Evolutionary conservation across 2,113 vertebrate species (phyloP).

Genomic region (Aepyceros melampus): DNA sequence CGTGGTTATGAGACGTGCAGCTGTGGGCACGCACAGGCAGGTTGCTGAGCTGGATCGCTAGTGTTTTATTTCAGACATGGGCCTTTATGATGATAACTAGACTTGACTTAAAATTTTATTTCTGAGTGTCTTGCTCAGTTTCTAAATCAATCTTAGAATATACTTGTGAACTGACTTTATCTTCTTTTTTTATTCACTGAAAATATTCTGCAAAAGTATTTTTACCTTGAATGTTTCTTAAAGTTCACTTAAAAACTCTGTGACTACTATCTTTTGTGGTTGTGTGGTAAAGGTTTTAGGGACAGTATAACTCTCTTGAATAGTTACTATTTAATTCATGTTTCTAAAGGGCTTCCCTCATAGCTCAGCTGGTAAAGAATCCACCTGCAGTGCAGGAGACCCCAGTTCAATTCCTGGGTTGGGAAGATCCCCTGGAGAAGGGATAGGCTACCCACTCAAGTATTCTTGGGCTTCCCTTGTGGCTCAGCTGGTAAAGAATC

Average conservation of each 20-base stretch:
- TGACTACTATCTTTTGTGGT: neutral
- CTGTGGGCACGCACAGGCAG: neutral
- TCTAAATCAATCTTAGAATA: neutral
- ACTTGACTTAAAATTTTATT: neutral
- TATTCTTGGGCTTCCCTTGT: neutral
- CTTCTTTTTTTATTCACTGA: neutral
- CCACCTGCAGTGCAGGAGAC: neutral
- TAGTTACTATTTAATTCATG: neutral
- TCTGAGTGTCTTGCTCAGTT: neutral
- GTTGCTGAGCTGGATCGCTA: neutral
- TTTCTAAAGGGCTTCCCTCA: neutral
- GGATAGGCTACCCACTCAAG: neutral
- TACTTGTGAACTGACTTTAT: neutral
- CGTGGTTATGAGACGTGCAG: neutral
- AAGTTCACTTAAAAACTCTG: neutral
- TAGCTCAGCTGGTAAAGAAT: neutral
- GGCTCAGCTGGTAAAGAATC: neutral
- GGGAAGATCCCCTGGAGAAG: neutral
- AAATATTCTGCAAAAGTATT: neutral
- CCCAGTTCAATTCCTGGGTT: neutral
- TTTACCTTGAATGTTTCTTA: neutral
- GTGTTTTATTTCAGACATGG: neutral
- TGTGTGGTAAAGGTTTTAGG: neutral
- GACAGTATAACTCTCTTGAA: neutral
- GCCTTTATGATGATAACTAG: neutral